Evolutionary conservation across 2,113 vertebrate species (phyloP).

Genomic region (Condylura cristata): DNA sequence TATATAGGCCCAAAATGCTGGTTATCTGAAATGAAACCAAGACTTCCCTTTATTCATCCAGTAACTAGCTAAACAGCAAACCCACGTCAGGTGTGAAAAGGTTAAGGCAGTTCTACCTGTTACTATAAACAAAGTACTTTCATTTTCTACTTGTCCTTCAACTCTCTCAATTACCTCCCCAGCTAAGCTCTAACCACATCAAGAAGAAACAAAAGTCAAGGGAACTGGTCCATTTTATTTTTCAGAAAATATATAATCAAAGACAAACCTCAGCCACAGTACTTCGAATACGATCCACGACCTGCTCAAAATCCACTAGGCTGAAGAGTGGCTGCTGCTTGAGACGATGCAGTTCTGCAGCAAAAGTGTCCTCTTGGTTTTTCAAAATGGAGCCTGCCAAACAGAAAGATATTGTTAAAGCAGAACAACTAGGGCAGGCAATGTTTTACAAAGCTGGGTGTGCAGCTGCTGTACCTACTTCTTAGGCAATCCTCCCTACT

Average conservation of each 20-base stretch:
- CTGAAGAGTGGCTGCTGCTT: conserved; percentile 97
- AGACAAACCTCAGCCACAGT: conserved; percentile 95
- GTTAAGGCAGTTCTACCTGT: not conserved
- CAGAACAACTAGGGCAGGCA: not conserved
- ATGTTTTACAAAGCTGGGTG: accelerated
- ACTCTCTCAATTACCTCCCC: not conserved
- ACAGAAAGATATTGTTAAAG: not conserved
- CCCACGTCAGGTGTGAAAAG: not conserved
- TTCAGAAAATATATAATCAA: not conserved
- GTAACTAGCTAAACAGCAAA: not conserved
- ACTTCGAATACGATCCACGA: conserved; percentile 96
- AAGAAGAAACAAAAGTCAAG: not conserved
- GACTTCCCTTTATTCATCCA: not conserved
- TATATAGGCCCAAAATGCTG: not conserved
- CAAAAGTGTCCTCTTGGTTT: conserved; percentile 96
- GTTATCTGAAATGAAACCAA: conserved; percentile 31
- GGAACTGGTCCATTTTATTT: not conserved
- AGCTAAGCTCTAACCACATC: not conserved
- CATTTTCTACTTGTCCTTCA: not conserved
- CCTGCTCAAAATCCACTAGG: conserved; percentile 95
- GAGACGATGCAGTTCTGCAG: conserved; percentile 94
- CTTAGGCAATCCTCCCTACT: not conserved
- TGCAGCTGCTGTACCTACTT: not conserved
- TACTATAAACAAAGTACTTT: not conserved
- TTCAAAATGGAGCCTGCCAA: conserved; percentile 95